Percentiles rank a stretch among this genome's conserved stretches.
phyloP scores from a whole-genome alignment of 2,113 vertebrate species.

The Micronycteris hirsuta region DNA sequence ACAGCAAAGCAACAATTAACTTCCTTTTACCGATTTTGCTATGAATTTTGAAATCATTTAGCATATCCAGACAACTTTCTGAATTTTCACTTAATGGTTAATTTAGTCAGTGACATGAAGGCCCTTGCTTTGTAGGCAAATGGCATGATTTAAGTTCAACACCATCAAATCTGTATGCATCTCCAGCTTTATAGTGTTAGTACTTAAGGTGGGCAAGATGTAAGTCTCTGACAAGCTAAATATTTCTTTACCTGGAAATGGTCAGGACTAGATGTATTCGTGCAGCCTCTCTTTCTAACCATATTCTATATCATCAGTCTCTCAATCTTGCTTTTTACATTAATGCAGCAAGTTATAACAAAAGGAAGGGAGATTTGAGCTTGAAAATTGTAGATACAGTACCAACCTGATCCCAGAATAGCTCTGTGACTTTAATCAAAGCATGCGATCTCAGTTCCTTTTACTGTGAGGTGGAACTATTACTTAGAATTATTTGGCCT shows the following conservation, averaged over 20 bases:
- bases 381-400: background rate
- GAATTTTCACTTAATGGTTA: background rate
- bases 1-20: background rate
- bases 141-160: background rate
- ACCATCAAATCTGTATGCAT: background rate
- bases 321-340: background rate
- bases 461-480: conserved; percentile 36
- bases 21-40: background rate
- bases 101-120: background rate
- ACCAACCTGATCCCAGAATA: background rate
- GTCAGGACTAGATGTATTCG: background rate
- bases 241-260: background rate
- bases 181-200: background rate
- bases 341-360: background rate
- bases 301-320: background rate
- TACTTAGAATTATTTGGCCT: background rate
- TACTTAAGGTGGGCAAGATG: background rate
- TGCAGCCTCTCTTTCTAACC: background rate
- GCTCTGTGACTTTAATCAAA: conserved; percentile 31
- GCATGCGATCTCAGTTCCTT: background rate
- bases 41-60: background rate
- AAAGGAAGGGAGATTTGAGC: background rate
- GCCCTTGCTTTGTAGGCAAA: background rate
- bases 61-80: background rate
- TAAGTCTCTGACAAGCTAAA: background rate